Evolutionary conservation across 1,140 invertebrate species (phyloP).

Genomic region (Muscidifurax raptorellus): DNA sequence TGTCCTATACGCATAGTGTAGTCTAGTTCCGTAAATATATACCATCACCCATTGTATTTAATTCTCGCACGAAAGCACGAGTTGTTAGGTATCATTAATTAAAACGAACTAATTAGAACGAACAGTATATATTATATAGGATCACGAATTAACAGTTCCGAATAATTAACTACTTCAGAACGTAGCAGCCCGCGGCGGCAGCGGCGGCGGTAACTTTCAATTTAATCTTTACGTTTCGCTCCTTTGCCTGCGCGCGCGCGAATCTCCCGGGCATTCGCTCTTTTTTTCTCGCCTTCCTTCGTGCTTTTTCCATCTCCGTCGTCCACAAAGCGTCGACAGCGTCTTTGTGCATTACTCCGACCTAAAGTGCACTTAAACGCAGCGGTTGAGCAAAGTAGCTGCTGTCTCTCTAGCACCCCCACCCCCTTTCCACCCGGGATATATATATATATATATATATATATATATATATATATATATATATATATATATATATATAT

Average conservation of each 20-base stretch:
- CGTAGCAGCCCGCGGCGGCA: background rate
- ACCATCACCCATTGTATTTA: background rate
- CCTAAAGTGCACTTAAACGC: constrained; percentile 55
- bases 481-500: too few species aligned
- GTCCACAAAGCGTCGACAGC: constrained; percentile 23
- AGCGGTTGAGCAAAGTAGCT: constrained; percentile 42
- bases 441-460: too few species aligned
- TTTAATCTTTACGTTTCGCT: constrained; percentile 20
- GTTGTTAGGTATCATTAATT: constrained; percentile 7
- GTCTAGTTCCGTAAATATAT: too few species aligned
- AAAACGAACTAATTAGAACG: constrained; percentile 16
- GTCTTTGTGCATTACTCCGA: constrained; percentile 49
- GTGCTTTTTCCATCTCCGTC: constrained; percentile 1
- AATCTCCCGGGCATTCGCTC: background rate
- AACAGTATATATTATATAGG: background rate
- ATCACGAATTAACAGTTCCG: background rate
- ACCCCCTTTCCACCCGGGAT: background rate
- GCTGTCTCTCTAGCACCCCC: background rate
- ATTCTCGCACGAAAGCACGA: background rate
- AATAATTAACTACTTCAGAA: constrained; percentile 24
- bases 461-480: too few species aligned
- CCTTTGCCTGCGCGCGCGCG: background rate
- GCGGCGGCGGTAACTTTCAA: background rate
- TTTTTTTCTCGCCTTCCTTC: constrained; percentile 11
- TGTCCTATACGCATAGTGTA: too few species aligned